phyloP scores from a whole-genome alignment of 2,888 invertebrate genomes.

The Amphimallon solstitiale region DNA sequence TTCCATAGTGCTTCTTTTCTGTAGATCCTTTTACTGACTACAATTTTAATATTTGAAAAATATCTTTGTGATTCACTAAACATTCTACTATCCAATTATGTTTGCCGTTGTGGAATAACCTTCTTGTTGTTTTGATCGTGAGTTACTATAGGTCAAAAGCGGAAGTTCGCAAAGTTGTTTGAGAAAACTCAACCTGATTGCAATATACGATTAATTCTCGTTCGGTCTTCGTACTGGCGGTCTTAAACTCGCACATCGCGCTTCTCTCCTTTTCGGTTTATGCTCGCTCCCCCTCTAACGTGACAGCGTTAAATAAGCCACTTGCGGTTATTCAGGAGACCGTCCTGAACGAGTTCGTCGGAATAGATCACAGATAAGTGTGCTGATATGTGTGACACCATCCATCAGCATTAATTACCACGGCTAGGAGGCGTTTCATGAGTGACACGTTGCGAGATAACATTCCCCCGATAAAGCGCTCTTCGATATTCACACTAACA shows the following conservation, averaged over 20 bases:
- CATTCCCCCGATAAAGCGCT: slow-evolving; percentile 19
- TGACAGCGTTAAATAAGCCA: slow-evolving; percentile 10
- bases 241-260: neutral
- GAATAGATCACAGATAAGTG: slow-evolving; percentile 24
- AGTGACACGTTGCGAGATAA: slow-evolving; percentile 31
- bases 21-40: too few relatives aligned
- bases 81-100: too few relatives aligned
- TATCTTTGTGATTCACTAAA: too few relatives aligned
- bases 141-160: too few relatives aligned
- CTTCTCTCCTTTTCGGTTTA: too few relatives aligned
- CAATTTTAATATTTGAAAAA: too few relatives aligned
- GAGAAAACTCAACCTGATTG: neutral
- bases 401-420: slow-evolving; percentile 46
- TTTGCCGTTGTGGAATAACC: too few relatives aligned
- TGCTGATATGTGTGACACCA: slow-evolving; percentile 43
- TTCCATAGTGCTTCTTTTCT: too few relatives aligned
- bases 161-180: neutral
- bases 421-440: slow-evolving; percentile 33
- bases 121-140: too few relatives aligned
- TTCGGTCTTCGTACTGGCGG: neutral
- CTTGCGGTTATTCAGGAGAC: slow-evolving; percentile 6
- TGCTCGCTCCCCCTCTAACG: too few relatives aligned
- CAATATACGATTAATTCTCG: neutral
- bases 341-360: neutral
- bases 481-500: slow-evolving; percentile 15